A percentile compares a stretch with the other conserved stretches of the same genome.
These are phyloP conservation scores for Hippopotamus amphibius DNA, from an alignment of 2,113 vertebrate genomes.

Conservation along the genomic window DNA sequence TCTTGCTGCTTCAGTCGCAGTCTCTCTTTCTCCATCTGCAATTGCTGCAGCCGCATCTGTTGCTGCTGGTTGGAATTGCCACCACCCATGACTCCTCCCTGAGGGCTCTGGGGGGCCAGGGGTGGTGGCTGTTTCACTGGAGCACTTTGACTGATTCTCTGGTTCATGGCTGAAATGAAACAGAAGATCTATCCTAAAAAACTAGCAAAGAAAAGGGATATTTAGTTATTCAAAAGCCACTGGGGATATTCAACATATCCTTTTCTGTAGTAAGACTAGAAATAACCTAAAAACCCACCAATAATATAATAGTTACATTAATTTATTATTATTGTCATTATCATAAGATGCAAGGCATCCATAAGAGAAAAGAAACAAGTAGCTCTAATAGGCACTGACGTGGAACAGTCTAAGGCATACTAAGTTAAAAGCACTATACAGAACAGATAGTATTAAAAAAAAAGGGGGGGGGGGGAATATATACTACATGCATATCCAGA, in stretches of 20 bases:
- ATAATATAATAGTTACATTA: neutral
- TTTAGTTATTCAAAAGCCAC: neutral
- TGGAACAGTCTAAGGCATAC: accelerated
- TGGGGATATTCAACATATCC: neutral
- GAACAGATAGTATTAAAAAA: neutral
- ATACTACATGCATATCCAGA: neutral
- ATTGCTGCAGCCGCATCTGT: conserved; percentile 96
- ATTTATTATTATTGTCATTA: neutral
- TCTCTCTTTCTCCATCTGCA: conserved; percentile 97
- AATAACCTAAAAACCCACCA: neutral
- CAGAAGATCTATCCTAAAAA: conserved; percentile 56
- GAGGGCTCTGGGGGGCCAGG: conserved; percentile 92
- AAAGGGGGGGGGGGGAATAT: accelerated
- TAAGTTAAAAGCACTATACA: neutral
- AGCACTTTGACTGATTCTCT: conserved; percentile 96
- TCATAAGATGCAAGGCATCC: neutral
- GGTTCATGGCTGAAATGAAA: conserved; percentile 92
- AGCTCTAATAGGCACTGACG: neutral
- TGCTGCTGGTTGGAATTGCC: conserved; percentile 89
- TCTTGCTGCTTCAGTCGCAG: conserved; percentile 98
- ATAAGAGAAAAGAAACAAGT: neutral
- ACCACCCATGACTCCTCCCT: conserved; percentile 90
- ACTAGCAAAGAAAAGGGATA: neutral
- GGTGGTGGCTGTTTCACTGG: conserved; percentile 94
- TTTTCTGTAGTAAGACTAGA: neutral